These are phyloP conservation scores for Branchinecta sandiegonensis DNA, from an alignment of 2,888 invertebrate genomes.

Conservation along the genomic window DNA sequence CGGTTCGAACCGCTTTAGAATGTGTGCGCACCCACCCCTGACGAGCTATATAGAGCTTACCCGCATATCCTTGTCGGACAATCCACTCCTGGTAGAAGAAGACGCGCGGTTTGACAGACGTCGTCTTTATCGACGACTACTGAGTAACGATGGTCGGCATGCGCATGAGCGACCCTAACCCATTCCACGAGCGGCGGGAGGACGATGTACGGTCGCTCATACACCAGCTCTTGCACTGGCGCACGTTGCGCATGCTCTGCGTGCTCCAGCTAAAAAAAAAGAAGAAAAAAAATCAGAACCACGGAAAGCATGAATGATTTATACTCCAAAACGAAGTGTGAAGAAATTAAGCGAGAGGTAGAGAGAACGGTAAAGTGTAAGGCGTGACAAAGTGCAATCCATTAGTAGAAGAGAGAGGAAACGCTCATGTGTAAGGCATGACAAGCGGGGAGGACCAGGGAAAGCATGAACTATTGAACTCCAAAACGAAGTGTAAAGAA, in stretches of 20 bases:
- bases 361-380: too few relatives aligned
- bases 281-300: neutral
- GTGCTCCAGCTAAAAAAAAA: constrained; percentile 46
- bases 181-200: constrained; percentile 81
- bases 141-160: constrained; percentile 63
- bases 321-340: too few relatives aligned
- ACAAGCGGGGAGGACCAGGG: neutral
- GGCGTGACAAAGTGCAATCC: too few relatives aligned
- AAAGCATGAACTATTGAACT: too few relatives aligned
- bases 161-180: constrained; percentile 66
- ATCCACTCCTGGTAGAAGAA: constrained; percentile 73
- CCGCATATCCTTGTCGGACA: constrained; percentile 65
- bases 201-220: constrained; percentile 72
- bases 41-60: constrained; percentile 30
- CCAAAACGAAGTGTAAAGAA: too few relatives aligned
- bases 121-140: constrained; percentile 67
- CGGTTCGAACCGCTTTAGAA: too few relatives aligned
- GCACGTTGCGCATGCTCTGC: constrained; percentile 39
- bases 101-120: constrained; percentile 68
- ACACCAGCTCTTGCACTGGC: constrained; percentile 58
- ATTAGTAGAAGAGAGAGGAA: too few relatives aligned
- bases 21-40: too few relatives aligned
- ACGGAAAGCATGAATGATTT: too few relatives aligned
- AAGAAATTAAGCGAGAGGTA: too few relatives aligned
- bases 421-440: too few relatives aligned